A percentile compares a stretch with the other conserved stretches of the same genome.
Evolutionary conservation across 2,888 invertebrate genomes (phyloP).

Genomic region (Andrena trimmerana): DNA sequence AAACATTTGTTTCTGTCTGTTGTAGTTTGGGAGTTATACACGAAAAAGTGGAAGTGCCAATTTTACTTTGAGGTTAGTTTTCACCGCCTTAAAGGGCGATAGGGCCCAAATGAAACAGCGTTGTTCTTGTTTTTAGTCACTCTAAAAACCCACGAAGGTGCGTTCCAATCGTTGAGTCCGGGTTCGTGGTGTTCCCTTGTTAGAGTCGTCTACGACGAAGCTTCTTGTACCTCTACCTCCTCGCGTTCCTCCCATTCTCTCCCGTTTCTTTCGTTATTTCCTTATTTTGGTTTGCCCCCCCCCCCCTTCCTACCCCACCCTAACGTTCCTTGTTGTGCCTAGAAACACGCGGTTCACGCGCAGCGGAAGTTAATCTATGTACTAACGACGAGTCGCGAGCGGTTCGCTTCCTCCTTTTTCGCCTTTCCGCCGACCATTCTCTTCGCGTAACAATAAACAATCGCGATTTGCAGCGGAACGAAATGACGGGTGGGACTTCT

Average conservation of each 20-base stretch:
- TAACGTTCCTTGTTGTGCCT: neutral
- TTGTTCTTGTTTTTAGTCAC: too few species aligned
- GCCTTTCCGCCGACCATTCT: neutral
- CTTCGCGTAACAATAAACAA: neutral
- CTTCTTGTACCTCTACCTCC: constrained; percentile 25
- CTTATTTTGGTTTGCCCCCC: neutral
- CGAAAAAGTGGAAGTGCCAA: too few species aligned
- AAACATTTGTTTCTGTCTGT: too few species aligned
- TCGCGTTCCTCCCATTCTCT: neutral
- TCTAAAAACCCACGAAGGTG: too few species aligned
- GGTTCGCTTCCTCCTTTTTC: too few species aligned
- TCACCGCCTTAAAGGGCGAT: too few species aligned
- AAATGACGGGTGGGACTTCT: neutral
- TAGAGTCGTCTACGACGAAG: constrained; percentile 54
- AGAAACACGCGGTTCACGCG: neutral
- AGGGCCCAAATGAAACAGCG: too few species aligned
- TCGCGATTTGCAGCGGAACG: neutral
- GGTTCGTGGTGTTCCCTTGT: too few species aligned
- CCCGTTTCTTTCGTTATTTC: neutral
- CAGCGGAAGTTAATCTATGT: neutral
- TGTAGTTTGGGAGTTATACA: too few species aligned
- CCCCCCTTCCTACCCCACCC: too few species aligned
- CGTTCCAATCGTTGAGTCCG: too few species aligned
- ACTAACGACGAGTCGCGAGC: neutral
- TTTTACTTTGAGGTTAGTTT: too few species aligned